phyloP scores from a whole-genome alignment of 2,888 invertebrate species.

The Sphinx pinastri region DNA sequence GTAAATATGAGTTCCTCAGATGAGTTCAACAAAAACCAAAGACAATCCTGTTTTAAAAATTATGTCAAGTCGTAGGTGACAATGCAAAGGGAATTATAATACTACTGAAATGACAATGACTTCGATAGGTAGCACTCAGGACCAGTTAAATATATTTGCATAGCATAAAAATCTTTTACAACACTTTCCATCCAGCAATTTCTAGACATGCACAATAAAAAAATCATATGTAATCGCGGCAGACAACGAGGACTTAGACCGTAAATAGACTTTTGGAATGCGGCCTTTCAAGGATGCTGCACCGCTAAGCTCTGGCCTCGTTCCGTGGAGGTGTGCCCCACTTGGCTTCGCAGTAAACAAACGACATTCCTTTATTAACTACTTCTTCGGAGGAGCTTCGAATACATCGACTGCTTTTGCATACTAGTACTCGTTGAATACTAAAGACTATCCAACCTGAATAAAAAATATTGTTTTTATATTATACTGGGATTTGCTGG shows the following conservation, averaged over 20 bases:
- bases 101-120: too few species aligned
- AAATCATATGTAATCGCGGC: conserved; percentile 50
- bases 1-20: too few species aligned
- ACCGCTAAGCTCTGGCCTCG: conserved; percentile 57
- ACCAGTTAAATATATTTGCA: too few species aligned
- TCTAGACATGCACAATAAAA: conserved; percentile 28
- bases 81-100: too few species aligned
- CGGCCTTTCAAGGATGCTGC: conserved; percentile 82
- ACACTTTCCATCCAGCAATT: too few species aligned
- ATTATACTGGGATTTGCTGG: too few species aligned
- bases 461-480: neutral
- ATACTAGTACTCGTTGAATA: conserved; percentile 32
- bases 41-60: too few species aligned
- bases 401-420: conserved; percentile 35
- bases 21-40: too few species aligned
- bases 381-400: conserved; percentile 44
- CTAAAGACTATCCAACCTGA: conserved; percentile 18
- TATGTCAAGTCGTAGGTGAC: too few species aligned
- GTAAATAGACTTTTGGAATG: conserved; percentile 79
- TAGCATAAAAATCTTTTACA: too few species aligned
- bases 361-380: conserved; percentile 69
- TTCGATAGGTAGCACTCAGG: too few species aligned
- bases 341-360: conserved; percentile 46
- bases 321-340: conserved; percentile 68
- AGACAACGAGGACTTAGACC: conserved; percentile 71